These are phyloP conservation scores for Platalea minor DNA, from an alignment of 2,797 vertebrate species.

Conservation along the genomic window DNA sequence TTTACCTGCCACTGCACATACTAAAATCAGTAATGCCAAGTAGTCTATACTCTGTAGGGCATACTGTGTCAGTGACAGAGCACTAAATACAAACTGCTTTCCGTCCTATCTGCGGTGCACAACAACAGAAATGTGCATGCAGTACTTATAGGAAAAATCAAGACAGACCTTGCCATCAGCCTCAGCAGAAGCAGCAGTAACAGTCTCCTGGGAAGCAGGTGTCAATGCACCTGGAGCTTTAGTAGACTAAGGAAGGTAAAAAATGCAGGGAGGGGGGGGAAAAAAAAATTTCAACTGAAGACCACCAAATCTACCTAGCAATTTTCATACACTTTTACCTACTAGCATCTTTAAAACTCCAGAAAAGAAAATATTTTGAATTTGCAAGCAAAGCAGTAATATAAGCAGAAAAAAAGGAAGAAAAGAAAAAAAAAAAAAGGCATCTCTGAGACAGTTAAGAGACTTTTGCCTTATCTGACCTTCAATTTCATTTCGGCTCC, in stretches of 20 bases:
- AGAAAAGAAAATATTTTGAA: neutral
- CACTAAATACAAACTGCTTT: neutral
- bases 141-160: constrained; percentile 69
- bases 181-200: constrained; percentile 81
- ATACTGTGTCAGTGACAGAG: neutral
- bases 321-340: neutral
- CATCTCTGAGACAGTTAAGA: neutral
- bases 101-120: neutral
- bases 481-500: neutral
- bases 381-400: neutral
- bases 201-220: constrained; percentile 84
- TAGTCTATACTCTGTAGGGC: neutral
- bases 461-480: neutral
- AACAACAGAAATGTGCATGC: constrained; percentile 73
- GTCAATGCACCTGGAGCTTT: constrained; percentile 88
- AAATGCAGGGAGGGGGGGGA: constrained; percentile 39
- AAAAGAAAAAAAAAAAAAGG: neutral
- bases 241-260: constrained; percentile 84
- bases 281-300: constrained; percentile 64
- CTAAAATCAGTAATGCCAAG: neutral
- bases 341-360: neutral
- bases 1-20: neutral
- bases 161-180: constrained; percentile 94
- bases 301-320: constrained; percentile 34
- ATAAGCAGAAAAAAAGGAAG: neutral